Evolutionary conservation across 2,797 vertebrate genomes (phyloP), one percentile per base, ranked within the genome.

Genomic region (Fistularia tabacaria): DNA sequence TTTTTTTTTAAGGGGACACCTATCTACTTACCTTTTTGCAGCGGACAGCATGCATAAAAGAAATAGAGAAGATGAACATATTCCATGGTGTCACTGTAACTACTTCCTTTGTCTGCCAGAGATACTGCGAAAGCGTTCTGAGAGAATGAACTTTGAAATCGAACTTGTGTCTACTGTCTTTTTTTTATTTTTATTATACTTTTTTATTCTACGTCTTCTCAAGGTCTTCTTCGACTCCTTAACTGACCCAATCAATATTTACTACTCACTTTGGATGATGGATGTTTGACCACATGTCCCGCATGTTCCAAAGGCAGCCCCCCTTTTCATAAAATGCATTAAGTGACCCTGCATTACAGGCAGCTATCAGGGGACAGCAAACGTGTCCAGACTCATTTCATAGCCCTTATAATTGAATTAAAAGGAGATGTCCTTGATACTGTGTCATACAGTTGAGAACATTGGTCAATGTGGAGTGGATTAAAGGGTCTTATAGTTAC

Each of bases 191-290:
- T 25, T 25, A 25, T 25, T 25, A 3, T 25, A 3, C 25, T 25
- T 25, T 25, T 25, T 25, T 25, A 25, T 25, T 25, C 25, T 5
- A 5, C 25, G 0, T 43, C 5, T 36, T 63, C 56, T 65, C 71
- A 72, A 74, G 54, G 69, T 57, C 62, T 36, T 11, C 8, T 63
- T 46, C 48, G 38, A 40, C 59, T 62, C 7, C 49, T 36, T 53
- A 39, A 42, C 1, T 38, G 41, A 49, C 41, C 10, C 12, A 41
- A 77, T 79, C 72, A 66, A 73, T 78, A 71, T 57, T 55, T 64
- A 40, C 36, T 56, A 53, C 15, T 14, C 52, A 40, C 57, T 53
- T 50, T 51, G 39, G 48, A 49, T 58, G 67, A 70, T 64, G 51
- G 63, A 69, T 79, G 61, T 61, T 59, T 38, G 46, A 49, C 46